Evolutionary conservation across 2,797 vertebrate species (phyloP), one percentile per base, ranked within the genome.

Genomic region (Cichlasoma orientale): DNA sequence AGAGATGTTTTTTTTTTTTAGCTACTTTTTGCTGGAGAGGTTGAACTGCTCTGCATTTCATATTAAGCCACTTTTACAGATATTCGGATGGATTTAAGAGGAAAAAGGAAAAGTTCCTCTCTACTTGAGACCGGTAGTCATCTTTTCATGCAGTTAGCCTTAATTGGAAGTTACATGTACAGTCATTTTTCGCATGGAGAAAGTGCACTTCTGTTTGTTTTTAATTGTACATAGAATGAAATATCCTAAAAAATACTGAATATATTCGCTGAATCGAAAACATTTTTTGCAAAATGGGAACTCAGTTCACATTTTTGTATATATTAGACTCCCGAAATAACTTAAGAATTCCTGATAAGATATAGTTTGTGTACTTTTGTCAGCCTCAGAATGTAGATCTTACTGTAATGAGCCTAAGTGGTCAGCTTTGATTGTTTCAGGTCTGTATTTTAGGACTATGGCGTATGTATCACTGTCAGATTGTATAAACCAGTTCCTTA

Each of bases 401-500:
- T 53, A 33, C 13, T 55, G 31, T 66, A 72, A 61, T 50, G 71
- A 78, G 83, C 50, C 53, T 74, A 14, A 75, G 41, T 70, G 69
- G 78, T 86, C 54, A 74, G 59, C 57, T 56, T 23, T 52, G 33
- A 68, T 81, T 79, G 61, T 75, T 85, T 79, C 38, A 83, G 73
- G 87, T 85, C 70, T 80, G 56, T 75, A 70, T 80, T 84, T 80
- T 41, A 47, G 63, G 76, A 85, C 84, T 72, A 89, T 87, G 75
- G n/a, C n/a, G 78, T 82, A 69, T 83, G 79, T 77, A 88, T 92
- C 90, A 86, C 83, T 88, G 86, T 93, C 88, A 93, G 77, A 89
- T 83, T 83, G 70, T 71, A 91, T 90, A 84, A 83, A 63, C 56
- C 80, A 14, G 59, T 76, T 61, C 44, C 75, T 71, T 79, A 84